phyloP scores from a whole-genome alignment of 2,113 vertebrate genomes.

The Boulengeromyrus knoepffleri region DNA sequence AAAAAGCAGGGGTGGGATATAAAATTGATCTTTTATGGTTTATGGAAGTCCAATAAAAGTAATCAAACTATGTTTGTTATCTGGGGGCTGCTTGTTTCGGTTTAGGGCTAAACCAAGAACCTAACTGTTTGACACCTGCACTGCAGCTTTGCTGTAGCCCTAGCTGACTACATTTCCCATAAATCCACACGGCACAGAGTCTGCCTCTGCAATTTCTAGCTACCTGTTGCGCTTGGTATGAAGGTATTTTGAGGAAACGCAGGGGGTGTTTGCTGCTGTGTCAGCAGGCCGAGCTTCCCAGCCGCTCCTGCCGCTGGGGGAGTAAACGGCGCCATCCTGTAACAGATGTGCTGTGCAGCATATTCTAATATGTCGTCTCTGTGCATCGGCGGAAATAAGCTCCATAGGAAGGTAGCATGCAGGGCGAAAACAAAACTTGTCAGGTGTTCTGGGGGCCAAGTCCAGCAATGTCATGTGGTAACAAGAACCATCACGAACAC shows the following conservation, averaged over 20 bases:
- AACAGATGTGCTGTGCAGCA: constrained; percentile 21
- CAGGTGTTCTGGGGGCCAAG: not conserved
- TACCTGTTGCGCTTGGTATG: not conserved
- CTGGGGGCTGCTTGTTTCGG: not conserved
- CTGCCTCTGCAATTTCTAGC: constrained; percentile 21
- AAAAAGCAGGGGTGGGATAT: not conserved
- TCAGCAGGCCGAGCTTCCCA: not conserved
- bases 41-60: not conserved
- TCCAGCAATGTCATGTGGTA: not conserved
- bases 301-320: not conserved
- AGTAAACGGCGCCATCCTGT: not conserved
- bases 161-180: not conserved
- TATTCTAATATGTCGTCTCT: constrained; percentile 36
- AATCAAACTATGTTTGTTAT: not conserved
- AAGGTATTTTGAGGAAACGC: not conserved
- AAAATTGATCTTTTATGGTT: not conserved
- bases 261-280: not conserved
- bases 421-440: not conserved
- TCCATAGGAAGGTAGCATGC: constrained; percentile 21
- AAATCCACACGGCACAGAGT: not conserved
- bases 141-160: not conserved
- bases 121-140: not conserved
- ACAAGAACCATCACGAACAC: not conserved
- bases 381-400: constrained; percentile 24
- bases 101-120: not conserved